A percentile compares a stretch with the other conserved stretches of the same genome.
These are phyloP conservation scores for Arctocebus calabarensis DNA, from an alignment of 2,797 vertebrate species.

Conservation along the genomic window DNA sequence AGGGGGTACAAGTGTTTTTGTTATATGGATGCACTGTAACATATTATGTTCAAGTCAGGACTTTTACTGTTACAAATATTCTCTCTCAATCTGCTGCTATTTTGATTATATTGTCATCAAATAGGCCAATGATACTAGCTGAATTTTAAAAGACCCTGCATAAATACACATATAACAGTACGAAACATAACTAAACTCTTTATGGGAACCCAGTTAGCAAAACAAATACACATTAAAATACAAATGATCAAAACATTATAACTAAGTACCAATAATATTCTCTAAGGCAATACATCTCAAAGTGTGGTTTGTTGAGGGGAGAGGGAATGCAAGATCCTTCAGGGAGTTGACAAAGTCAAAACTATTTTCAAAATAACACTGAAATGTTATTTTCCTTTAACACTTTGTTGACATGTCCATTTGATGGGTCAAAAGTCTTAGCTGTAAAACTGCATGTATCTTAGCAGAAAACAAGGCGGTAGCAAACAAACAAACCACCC, in stretches of 20 bases:
- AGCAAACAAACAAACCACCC: neutral
- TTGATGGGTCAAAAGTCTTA: neutral
- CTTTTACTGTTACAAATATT: neutral
- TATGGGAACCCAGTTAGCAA: neutral
- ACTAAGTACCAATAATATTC: conserved; percentile 24
- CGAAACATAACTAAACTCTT: neutral
- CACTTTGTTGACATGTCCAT: neutral
- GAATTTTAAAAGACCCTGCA: neutral
- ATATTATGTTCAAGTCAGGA: too few species aligned
- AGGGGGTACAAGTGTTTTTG: too few species aligned
- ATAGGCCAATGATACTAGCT: neutral
- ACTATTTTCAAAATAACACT: conserved; percentile 51
- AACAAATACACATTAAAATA: neutral
- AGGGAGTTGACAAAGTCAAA: conserved; percentile 2
- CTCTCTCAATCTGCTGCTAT: conserved; percentile 26
- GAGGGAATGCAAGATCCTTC: neutral
- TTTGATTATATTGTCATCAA: neutral
- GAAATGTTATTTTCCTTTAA: conserved; percentile 32
- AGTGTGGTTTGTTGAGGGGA: neutral
- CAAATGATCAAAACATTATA: conserved; percentile 28
- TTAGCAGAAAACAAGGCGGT: conserved; percentile 43
- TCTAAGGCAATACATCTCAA: neutral
- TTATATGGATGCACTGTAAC: too few species aligned
- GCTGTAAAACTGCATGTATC: neutral
- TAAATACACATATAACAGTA: neutral